Conservation (phyloP, 2,113 vertebrate genomes). For the Mustelus asterias region DNA sequence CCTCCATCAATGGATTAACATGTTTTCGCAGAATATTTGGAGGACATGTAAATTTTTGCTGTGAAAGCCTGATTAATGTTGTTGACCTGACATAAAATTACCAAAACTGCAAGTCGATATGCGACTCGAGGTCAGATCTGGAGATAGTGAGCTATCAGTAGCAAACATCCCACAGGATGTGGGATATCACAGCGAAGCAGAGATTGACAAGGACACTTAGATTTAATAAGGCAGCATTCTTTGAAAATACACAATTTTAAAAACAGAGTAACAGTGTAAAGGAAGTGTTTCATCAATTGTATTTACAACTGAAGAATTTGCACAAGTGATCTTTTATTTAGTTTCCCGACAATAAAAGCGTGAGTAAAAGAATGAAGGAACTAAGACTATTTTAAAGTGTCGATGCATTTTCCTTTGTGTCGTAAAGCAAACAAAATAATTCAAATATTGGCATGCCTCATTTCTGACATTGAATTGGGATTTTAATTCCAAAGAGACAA, state of each 20-base stretch:
- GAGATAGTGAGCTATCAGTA: neutral
- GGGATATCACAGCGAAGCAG: neutral
- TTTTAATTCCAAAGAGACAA: neutral
- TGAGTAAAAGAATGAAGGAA: neutral
- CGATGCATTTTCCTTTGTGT: neutral
- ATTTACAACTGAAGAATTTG: neutral
- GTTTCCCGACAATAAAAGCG: neutral
- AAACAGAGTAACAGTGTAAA: neutral
- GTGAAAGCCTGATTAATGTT: neutral
- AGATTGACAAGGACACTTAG: neutral
- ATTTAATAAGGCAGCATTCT: neutral
- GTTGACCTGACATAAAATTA: neutral
- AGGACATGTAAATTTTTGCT: neutral
- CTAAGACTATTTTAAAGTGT: neutral
- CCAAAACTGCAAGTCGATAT: neutral
- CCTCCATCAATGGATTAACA: no score
- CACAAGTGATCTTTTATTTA: neutral
- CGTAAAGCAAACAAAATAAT: neutral
- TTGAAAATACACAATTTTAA: neutral
- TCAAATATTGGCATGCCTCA: neutral
- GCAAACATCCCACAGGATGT: neutral
- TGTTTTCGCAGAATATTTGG: no score
- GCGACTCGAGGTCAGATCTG: neutral
- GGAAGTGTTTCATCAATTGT: neutral
- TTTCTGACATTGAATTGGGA: neutral